Evolutionary conservation across 2,113 vertebrate genomes (phyloP).

Genomic region (Periophthalmodon schlosseri): DNA sequence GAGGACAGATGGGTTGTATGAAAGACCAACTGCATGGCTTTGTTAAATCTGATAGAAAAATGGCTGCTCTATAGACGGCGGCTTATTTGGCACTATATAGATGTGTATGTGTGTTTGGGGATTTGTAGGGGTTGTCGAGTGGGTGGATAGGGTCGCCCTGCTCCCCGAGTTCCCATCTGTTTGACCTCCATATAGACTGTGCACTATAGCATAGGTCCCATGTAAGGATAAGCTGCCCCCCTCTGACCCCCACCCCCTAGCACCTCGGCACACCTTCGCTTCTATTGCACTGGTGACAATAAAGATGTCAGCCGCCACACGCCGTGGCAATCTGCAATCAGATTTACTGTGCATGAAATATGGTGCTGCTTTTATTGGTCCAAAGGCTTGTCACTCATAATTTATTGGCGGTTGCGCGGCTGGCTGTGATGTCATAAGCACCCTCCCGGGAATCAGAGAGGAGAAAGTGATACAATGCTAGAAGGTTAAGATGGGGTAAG

Average conservation of each 20-base stretch:
- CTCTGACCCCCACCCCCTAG: conserved; percentile 76
- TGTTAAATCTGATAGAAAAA: conserved; percentile 52
- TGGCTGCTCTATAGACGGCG: conserved; percentile 39
- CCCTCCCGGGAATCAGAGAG: conserved; percentile 60
- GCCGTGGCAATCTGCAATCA: conserved; percentile 96
- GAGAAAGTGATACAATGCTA: conserved; percentile 36
- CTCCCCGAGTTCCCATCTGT: conserved; percentile 70
- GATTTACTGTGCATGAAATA: conserved; percentile 99
- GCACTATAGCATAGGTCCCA: conserved; percentile 69
- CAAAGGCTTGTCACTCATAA: conserved; percentile 98
- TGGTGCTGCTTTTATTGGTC: conserved; percentile 97
- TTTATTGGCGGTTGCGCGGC: conserved; percentile 91
- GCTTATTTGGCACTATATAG: conserved; percentile 30
- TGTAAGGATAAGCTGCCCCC: conserved; percentile 74
- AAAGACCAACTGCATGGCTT: conserved; percentile 54
- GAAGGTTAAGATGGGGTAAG: not conserved
- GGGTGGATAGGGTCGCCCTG: conserved; percentile 36
- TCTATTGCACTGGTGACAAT: conserved; percentile 87
- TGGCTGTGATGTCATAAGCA: conserved; percentile 78
- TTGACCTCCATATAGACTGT: conserved; percentile 66
- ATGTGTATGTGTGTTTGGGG: conserved; percentile 34
- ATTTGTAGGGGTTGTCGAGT: conserved; percentile 27
- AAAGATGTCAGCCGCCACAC: conserved; percentile 93
- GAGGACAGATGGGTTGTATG: conserved; percentile 16
- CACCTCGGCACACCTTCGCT: conserved; percentile 63